phyloP scores from a whole-genome alignment of 2,113 vertebrate genomes.

The Bos taurus region DNA sequence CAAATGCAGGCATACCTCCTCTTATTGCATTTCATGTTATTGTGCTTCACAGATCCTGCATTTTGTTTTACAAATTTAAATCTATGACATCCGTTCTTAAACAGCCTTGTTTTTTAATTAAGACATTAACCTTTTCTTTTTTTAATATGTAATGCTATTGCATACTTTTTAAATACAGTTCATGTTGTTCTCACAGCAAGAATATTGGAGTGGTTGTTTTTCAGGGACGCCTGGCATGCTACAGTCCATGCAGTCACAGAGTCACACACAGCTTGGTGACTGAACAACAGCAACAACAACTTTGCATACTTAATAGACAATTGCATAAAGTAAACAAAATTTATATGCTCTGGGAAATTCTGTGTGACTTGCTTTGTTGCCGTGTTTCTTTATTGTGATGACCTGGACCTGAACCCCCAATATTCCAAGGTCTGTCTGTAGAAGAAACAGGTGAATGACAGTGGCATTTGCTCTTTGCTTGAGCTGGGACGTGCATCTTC shows the following conservation, averaged over 20 bases:
- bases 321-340: neutral
- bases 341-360: neutral
- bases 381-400: neutral
- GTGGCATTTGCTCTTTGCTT: neutral
- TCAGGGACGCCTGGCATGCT: neutral
- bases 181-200: neutral
- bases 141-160: neutral
- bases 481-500: neutral
- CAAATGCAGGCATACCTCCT: neutral
- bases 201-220: neutral
- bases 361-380: neutral
- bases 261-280: neutral
- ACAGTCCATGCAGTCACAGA: fast-evolving
- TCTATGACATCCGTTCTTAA: neutral
- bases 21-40: neutral
- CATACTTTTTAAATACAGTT: neutral
- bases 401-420: fast-evolving
- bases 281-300: neutral
- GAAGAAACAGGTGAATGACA: neutral
- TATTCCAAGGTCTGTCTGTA: neutral
- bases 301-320: neutral
- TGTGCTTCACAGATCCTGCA: neutral
- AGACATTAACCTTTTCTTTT: neutral
- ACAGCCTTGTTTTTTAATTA: neutral
- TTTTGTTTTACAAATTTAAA: neutral